phyloP scores from a whole-genome alignment of 2,797 vertebrate species.

The Stomatorhinus walkeri region DNA sequence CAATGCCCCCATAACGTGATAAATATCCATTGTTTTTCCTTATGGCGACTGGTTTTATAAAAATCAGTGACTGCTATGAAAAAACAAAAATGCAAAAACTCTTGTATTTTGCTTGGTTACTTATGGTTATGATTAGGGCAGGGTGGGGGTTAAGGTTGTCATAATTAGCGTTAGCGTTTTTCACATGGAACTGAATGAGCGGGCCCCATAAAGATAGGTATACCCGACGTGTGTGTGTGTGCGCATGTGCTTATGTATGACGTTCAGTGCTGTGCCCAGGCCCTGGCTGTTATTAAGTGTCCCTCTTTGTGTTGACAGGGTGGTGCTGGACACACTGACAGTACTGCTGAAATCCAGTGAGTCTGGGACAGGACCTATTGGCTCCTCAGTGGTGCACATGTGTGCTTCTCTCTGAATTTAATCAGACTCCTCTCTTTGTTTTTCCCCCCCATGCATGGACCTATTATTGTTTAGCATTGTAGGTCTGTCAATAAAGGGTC shows the following conservation, averaged over 20 bases:
- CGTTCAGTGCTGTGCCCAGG: background rate
- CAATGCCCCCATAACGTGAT: too few relatives aligned
- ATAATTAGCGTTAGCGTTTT: too few relatives aligned
- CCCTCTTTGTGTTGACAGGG: slow-evolving; percentile 66
- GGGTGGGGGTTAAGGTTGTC: too few relatives aligned
- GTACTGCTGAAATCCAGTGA: slow-evolving; percentile 97
- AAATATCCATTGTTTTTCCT: too few relatives aligned
- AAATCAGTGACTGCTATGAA: too few relatives aligned
- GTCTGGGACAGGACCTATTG: slow-evolving; percentile 43
- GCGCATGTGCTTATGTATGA: background rate
- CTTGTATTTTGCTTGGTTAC: too few relatives aligned
- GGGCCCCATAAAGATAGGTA: too few relatives aligned
- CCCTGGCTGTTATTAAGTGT: background rate
- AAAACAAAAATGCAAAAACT: too few relatives aligned
- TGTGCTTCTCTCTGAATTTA: background rate
- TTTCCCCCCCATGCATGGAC: background rate
- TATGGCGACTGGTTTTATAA: too few relatives aligned
- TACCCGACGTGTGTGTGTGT: background rate
- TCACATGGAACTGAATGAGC: too few relatives aligned
- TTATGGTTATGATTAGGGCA: too few relatives aligned
- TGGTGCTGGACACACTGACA: slow-evolving; percentile 90
- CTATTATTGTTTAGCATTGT: background rate
- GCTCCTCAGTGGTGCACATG: background rate
- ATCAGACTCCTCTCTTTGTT: background rate
- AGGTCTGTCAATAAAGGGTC: background rate